phyloP scores from a whole-genome alignment of 2,113 vertebrate species.

The Peromyscus polionotus region DNA sequence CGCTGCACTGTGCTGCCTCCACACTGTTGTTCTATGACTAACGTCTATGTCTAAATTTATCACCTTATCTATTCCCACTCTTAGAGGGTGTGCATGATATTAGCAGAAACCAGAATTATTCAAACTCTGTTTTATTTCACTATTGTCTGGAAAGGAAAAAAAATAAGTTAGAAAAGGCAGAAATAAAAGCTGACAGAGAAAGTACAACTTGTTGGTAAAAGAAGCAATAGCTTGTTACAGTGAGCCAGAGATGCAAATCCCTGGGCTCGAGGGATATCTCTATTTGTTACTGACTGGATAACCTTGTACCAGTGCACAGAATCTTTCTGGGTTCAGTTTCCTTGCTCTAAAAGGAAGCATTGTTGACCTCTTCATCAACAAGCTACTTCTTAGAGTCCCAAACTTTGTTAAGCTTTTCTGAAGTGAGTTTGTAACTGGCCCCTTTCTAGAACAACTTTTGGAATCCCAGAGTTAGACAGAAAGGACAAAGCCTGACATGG shows the following conservation, averaged over 20 bases:
- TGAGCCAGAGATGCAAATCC: too few species aligned
- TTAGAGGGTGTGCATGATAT: neutral
- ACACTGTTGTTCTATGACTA: neutral
- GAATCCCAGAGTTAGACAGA: neutral
- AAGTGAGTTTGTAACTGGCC: neutral
- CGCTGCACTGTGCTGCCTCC: neutral
- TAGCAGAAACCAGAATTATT: constrained; percentile 33
- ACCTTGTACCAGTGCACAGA: neutral
- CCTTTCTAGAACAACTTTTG: constrained; percentile 6
- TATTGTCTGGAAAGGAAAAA: constrained; percentile 40
- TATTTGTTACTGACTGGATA: neutral
- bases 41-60: constrained; percentile 47
- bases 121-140: constrained; percentile 29
- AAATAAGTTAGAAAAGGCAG: neutral
- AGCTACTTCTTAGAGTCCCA: neutral
- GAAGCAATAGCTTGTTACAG: neutral
- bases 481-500: neutral
- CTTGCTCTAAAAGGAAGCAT: neutral
- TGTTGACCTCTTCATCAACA: neutral
- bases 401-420: neutral
- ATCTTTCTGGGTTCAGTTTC: neutral
- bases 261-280: neutral
- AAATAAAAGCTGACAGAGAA: constrained; percentile 21
- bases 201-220: neutral
- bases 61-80: neutral